phyloP scores from a whole-genome alignment of 2,888 invertebrate species.

The Parnassius smintheus region DNA sequence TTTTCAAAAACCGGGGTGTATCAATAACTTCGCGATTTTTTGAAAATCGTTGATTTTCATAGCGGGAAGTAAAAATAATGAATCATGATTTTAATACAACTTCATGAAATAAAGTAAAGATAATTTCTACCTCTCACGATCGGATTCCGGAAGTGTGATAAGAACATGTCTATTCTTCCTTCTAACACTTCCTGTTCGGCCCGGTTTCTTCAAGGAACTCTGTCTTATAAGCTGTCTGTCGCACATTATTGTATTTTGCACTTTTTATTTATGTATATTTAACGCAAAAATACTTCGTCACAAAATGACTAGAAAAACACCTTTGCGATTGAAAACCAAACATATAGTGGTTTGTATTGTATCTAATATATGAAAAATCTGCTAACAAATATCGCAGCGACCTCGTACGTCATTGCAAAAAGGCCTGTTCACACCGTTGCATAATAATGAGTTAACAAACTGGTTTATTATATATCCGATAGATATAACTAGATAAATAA shows the following conservation, averaged over 20 bases:
- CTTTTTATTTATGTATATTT: background rate
- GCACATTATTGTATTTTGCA: background rate
- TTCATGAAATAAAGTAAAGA: no score
- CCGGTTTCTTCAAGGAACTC: slow-evolving; percentile 56
- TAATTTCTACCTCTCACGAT: slow-evolving; percentile 46
- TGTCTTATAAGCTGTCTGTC: slow-evolving; percentile 54
- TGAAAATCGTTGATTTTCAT: no score
- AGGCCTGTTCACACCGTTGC: background rate
- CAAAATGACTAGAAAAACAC: background rate
- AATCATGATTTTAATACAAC: no score
- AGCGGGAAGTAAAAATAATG: no score
- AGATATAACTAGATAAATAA: background rate
- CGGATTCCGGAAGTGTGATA: slow-evolving; percentile 57
- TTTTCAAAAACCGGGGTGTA: no score
- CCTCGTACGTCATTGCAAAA: slow-evolving; percentile 2
- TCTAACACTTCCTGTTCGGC: slow-evolving; percentile 35
- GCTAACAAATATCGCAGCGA: background rate
- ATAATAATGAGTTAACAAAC: background rate
- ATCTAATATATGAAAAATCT: background rate
- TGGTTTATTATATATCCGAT: background rate
- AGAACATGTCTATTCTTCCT: slow-evolving; percentile 57
- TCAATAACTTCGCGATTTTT: no score
- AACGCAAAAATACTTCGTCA: background rate
- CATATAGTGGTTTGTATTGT: background rate
- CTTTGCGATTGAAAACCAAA: background rate